Percentiles rank a stretch among this genome's conserved stretches.
Conservation (phyloP, 2,113 vertebrate genomes). For the Heterotilapia buettikoferi region DNA sequence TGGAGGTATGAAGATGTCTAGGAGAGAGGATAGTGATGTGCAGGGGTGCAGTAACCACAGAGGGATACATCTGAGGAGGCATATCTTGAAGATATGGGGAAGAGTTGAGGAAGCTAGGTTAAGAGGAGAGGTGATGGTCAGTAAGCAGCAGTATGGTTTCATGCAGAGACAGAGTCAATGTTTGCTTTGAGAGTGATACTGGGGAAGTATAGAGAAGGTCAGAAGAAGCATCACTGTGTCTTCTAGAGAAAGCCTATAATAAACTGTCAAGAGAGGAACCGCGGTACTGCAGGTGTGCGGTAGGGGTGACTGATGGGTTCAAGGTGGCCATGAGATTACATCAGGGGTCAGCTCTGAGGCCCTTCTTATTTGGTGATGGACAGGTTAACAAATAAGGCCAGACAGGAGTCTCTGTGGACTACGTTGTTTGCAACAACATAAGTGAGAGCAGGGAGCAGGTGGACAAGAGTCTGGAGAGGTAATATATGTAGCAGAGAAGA, state of each 20-base stretch:
- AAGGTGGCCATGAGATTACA: background rate
- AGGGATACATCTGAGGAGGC: background rate
- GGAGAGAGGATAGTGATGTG: background rate
- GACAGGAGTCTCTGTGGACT: background rate
- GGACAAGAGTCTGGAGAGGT: background rate
- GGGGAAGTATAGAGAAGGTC: background rate
- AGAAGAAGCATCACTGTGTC: rapidly evolving
- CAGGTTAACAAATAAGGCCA: background rate
- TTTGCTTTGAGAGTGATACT: background rate
- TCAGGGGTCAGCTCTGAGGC: background rate
- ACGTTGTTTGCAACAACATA: background rate
- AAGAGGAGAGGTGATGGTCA: rapidly evolving
- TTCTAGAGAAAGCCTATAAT: background rate
- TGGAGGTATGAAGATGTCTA: background rate
- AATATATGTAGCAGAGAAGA: background rate
- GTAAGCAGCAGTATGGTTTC: background rate
- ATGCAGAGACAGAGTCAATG: background rate
- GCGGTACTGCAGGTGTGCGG: background rate
- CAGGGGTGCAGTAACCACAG: background rate
- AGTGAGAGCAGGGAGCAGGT: background rate
- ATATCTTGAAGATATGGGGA: background rate
- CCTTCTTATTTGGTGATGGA: background rate
- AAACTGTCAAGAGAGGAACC: background rate
- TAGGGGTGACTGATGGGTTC: background rate
- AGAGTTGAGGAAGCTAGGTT: rapidly evolving